Percentiles rank a stretch among this genome's conserved stretches.
These are phyloP conservation scores for Brachionus sp. DNA, from an alignment of 1,140 invertebrate genomes.

Conservation along the genomic window DNA sequence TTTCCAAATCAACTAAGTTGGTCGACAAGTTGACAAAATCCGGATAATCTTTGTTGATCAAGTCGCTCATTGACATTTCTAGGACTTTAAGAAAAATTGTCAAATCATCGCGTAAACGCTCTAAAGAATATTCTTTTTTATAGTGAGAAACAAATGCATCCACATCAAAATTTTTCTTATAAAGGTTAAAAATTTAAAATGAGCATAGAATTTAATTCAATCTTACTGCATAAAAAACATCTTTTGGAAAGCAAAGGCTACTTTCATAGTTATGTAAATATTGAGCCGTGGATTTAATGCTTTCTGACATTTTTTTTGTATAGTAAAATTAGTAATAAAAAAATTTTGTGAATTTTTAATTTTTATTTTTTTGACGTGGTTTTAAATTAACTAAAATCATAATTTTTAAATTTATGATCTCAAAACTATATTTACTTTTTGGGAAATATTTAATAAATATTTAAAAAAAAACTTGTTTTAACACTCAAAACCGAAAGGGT, in stretches of 20 bases:
- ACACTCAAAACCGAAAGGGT: too few relatives aligned
- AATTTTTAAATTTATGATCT: not conserved
- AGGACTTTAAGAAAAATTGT: conserved; percentile 82
- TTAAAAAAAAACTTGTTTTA: too few relatives aligned
- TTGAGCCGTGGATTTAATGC: not conserved
- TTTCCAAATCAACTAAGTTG: conserved; percentile 81
- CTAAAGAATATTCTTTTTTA: conserved; percentile 72
- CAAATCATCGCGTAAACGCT: conserved; percentile 82
- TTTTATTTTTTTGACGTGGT: conserved; percentile 1
- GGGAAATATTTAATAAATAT: not conserved
- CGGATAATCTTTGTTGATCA: conserved; percentile 93
- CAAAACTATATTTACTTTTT: not conserved
- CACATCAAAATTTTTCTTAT: conserved; percentile 76
- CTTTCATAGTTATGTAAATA: conserved; percentile 1
- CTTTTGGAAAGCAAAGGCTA: conserved; percentile 36
- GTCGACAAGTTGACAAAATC: conserved; percentile 94
- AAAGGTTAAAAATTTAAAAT: not conserved
- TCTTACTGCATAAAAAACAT: conserved; percentile 33
- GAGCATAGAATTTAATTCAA: not conserved
- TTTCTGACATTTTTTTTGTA: conserved; percentile 21
- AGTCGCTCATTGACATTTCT: conserved; percentile 84
- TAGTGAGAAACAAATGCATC: conserved; percentile 83
- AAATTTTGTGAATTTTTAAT: not conserved
- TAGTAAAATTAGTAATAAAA: not conserved
- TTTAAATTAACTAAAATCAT: not conserved